phyloP scores from a whole-genome alignment of 2,797 vertebrate species.

The Pachyuromys duprasi region DNA sequence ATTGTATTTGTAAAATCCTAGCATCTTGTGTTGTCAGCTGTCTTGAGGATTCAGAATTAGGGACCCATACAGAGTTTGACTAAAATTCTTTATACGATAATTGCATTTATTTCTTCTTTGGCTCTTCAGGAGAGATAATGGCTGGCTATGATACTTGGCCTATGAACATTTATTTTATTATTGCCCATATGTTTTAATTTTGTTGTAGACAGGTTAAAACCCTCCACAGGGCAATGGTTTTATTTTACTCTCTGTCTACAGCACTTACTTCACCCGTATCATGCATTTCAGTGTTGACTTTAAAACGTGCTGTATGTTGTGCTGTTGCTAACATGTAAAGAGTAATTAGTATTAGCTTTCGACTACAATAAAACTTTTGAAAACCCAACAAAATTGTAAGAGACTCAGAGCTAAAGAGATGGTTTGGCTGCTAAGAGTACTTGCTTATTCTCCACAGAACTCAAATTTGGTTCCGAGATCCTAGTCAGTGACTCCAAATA shows the following conservation, averaged over 20 bases:
- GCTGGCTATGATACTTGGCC: neutral
- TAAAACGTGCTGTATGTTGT: neutral
- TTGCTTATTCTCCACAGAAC: neutral
- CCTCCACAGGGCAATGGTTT: neutral
- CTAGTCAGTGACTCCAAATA: neutral
- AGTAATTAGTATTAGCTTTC: neutral
- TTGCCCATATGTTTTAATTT: neutral
- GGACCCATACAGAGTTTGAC: neutral
- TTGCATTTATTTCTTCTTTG: constrained; percentile 10
- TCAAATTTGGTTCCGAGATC: neutral
- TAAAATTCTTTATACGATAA: neutral
- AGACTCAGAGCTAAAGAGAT: neutral
- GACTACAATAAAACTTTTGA: neutral
- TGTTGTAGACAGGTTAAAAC: neutral
- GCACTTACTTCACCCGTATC: neutral
- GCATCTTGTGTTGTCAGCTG: neutral
- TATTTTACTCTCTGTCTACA: neutral
- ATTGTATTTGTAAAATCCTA: constrained; percentile 19
- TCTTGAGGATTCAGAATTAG: neutral
- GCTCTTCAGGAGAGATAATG: neutral
- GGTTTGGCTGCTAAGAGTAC: neutral
- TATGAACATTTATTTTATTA: neutral
- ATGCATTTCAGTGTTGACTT: constrained; percentile 1
- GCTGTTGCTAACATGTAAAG: neutral
- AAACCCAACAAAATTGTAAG: neutral